Percentiles rank a stretch among this genome's conserved stretches.
Conservation (phyloP, 2,888 invertebrate species). For the Diadegma fenestrale region DNA sequence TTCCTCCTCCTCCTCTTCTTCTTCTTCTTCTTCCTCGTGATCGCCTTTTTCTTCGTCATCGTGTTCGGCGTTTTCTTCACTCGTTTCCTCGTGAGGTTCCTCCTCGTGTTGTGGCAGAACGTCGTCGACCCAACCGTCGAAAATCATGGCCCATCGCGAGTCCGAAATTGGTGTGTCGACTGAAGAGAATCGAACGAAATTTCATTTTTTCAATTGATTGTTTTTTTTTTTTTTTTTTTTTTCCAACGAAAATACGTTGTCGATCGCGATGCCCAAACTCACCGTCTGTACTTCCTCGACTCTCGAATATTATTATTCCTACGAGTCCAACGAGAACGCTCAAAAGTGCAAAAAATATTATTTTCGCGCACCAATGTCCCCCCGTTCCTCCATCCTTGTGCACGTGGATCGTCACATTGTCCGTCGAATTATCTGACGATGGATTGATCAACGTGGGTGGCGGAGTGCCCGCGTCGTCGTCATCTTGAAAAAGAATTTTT, state of each 20-base stretch:
- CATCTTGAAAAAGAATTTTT: slow-evolving; percentile 73
- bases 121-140: slow-evolving; percentile 93
- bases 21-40: slow-evolving; percentile 85
- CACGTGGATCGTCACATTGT: slow-evolving; percentile 92
- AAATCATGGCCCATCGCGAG: slow-evolving; percentile 90
- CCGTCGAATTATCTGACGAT: slow-evolving; percentile 80
- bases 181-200: slow-evolving; percentile 76
- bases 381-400: slow-evolving; percentile 92
- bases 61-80: slow-evolving; percentile 83
- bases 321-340: slow-evolving; percentile 90
- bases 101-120: slow-evolving; percentile 83
- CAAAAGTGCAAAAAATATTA: slow-evolving; percentile 92
- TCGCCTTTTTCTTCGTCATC: slow-evolving; percentile 86
- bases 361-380: slow-evolving; percentile 93
- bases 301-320: slow-evolving; percentile 92
- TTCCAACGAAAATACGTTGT: neutral
- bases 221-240: neutral
- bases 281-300: slow-evolving; percentile 92
- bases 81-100: slow-evolving; percentile 78
- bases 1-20: slow-evolving; percentile 84
- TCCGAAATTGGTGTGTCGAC: slow-evolving; percentile 88
- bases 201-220: neutral
- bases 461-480: slow-evolving; percentile 81
- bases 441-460: slow-evolving; percentile 77
- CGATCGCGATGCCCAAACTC: slow-evolving; percentile 80